Conservation (phyloP, 2,113 vertebrate genomes). For the Eubucco bourcierii region DNA sequence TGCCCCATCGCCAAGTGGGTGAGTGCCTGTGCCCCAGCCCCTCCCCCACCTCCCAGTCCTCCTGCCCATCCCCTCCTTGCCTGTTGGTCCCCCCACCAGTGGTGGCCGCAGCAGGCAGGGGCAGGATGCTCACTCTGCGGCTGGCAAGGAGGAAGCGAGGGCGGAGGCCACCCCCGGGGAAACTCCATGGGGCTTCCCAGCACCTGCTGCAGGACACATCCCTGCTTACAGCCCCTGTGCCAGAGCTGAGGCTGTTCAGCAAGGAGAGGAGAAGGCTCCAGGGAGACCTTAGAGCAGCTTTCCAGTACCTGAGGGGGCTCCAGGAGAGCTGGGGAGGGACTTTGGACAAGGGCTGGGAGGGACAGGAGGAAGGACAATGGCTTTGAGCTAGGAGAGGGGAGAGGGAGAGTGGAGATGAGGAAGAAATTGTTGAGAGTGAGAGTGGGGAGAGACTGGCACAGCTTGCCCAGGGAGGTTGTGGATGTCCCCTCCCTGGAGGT, state of each 20-base stretch:
- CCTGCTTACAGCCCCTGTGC: not conserved
- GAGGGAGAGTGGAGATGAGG: no score
- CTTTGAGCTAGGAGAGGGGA: no score
- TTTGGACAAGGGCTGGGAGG: no score
- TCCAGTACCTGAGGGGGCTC: no score
- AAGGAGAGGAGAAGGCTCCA: no score
- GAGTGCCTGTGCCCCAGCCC: conserved; percentile 58
- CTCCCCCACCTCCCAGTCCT: fast-evolving
- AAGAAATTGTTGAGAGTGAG: no score
- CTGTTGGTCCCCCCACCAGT: fast-evolving
- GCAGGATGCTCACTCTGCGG: fast-evolving
- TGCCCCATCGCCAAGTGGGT: conserved; percentile 99
- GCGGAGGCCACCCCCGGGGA: fast-evolving
- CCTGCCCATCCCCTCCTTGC: not conserved
- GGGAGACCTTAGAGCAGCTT: no score
- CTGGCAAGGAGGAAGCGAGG: not conserved
- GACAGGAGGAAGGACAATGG: no score
- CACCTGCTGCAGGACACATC: fast-evolving
- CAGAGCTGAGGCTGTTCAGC: not conserved
- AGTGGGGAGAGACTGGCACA: no score
- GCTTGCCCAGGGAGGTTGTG: no score
- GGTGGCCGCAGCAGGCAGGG: fast-evolving
- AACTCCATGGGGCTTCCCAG: not conserved
- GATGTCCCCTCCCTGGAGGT: no score
- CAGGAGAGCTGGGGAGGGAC: no score